phyloP scores from a whole-genome alignment of 1,140 invertebrate species.

The Drosophila hydei region DNA sequence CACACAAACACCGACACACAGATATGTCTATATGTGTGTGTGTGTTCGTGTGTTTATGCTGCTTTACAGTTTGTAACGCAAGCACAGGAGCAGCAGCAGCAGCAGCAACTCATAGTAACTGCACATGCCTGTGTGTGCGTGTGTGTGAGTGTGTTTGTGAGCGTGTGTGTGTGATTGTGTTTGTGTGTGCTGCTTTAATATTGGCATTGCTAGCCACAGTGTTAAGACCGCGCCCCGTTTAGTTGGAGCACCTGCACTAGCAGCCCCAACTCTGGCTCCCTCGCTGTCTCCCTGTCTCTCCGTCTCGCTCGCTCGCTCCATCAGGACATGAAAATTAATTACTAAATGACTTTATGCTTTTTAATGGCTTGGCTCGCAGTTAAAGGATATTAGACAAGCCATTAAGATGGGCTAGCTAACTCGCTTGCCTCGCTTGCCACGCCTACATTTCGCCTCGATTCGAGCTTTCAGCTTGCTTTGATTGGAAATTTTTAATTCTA shows the following conservation, averaged over 20 bases:
- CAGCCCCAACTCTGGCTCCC: neutral
- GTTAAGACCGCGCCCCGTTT: slow-evolving; percentile 27
- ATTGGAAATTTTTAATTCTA: slow-evolving; percentile 27
- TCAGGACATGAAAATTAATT: slow-evolving; percentile 78
- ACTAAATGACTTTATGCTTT: slow-evolving; percentile 82
- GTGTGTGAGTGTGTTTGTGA: slow-evolving; percentile 24
- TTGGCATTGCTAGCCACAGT: slow-evolving; percentile 24
- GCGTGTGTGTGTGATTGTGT: slow-evolving; percentile 17
- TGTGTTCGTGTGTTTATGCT: slow-evolving; percentile 16
- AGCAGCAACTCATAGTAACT: slow-evolving; percentile 24
- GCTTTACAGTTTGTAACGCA: slow-evolving; percentile 42
- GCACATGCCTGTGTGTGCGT: slow-evolving; percentile 16
- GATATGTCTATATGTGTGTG: slow-evolving; percentile 12
- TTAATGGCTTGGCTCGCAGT: slow-evolving; percentile 76
- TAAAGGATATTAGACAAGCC: slow-evolving; percentile 81
- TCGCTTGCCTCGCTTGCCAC: slow-evolving; percentile 31
- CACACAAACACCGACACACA: slow-evolving; percentile 19
- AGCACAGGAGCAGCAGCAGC: slow-evolving; percentile 24
- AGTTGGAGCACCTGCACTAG: slow-evolving; percentile 25
- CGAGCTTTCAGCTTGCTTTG: slow-evolving; percentile 14
- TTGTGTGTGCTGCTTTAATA: slow-evolving; percentile 43
- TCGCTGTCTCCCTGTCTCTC: neutral
- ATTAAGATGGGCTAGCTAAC: slow-evolving; percentile 57
- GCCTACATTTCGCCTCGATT: slow-evolving; percentile 16
- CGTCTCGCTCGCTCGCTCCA: neutral